Evolutionary conservation across 2,888 invertebrate genomes (phyloP).

Genomic region (Andrena hattorfiana): DNA sequence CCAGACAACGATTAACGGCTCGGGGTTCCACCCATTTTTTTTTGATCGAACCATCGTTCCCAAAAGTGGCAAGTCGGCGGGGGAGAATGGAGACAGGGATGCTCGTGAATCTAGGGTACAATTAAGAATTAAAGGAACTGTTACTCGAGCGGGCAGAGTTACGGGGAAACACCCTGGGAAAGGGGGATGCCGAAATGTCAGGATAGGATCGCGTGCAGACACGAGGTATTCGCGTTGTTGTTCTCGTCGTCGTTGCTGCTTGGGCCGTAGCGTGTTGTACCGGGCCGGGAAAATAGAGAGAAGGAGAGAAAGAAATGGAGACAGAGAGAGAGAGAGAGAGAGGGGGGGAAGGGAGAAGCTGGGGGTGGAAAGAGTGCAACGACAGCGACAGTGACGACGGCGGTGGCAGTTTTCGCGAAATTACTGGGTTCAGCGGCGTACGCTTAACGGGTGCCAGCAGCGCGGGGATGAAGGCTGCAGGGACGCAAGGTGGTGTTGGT

Average conservation of each 20-base stretch:
- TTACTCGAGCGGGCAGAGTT: not conserved
- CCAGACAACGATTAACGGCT: not conserved
- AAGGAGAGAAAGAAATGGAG: slow-evolving; percentile 28
- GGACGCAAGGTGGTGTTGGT: slow-evolving; percentile 30
- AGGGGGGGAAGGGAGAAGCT: not conserved
- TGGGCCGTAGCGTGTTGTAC: slow-evolving; percentile 31
- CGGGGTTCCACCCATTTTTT: not conserved
- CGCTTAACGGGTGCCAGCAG: slow-evolving; percentile 53
- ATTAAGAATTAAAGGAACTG: slow-evolving; percentile 57
- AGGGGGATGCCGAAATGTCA: slow-evolving; percentile 57
- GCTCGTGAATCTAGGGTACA: slow-evolving; percentile 38
- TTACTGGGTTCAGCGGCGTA: slow-evolving; percentile 62
- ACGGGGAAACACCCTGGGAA: slow-evolving; percentile 23
- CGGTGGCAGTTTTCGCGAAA: slow-evolving; percentile 71
- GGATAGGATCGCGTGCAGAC: slow-evolving; percentile 68
- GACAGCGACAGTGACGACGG: slow-evolving; percentile 56
- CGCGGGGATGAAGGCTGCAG: slow-evolving; percentile 35
- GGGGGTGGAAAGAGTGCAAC: slow-evolving; percentile 35
- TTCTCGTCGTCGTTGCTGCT: slow-evolving; percentile 33
- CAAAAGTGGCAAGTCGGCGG: not conserved
- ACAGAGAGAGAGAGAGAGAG: slow-evolving; percentile 24
- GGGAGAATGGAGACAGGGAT: not conserved
- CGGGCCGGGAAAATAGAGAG: slow-evolving; percentile 13
- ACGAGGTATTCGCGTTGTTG: slow-evolving; percentile 60
- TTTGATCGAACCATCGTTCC: not conserved